These are phyloP conservation scores for Phocides pigmalion DNA, from an alignment of 1,140 invertebrate species.

Conservation along the genomic window DNA sequence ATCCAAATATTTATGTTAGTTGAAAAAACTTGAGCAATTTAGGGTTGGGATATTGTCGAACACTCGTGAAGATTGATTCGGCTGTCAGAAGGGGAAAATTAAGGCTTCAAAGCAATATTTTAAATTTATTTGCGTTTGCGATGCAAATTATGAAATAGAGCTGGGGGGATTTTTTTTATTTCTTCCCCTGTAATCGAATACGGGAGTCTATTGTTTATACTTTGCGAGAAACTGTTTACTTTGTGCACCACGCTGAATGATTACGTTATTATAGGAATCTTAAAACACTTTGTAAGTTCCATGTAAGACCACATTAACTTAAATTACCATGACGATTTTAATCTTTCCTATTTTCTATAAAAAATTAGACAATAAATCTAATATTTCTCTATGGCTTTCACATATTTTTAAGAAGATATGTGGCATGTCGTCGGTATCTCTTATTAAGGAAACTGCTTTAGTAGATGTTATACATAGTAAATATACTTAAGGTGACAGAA, in stretches of 20 bases:
- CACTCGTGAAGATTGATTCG: constrained; percentile 59
- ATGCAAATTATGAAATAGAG: constrained; percentile 81
- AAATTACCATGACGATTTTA: no score
- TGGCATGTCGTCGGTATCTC: no score
- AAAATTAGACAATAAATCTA: no score
- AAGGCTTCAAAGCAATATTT: constrained; percentile 76
- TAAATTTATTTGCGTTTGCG: constrained; percentile 80
- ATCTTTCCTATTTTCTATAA: no score
- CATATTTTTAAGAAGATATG: no score
- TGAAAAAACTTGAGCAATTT: constrained; percentile 32
- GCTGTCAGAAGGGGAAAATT: constrained; percentile 69
- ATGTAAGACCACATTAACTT: constrained; percentile 22
- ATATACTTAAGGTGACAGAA: no score
- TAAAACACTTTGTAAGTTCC: constrained; percentile 36
- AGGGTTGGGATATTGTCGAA: constrained; percentile 27
- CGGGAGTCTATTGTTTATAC: constrained; percentile 66
- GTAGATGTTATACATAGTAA: no score
- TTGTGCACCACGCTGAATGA: constrained; percentile 35
- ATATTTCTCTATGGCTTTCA: no score
- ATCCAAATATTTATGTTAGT: constrained; percentile 32
- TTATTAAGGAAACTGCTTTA: no score
- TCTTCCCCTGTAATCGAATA: constrained; percentile 65
- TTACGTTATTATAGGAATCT: constrained; percentile 39
- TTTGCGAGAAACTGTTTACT: constrained; percentile 44
- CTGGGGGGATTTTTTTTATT: constrained; percentile 58